These are phyloP conservation scores for Gephyroberyx darwinii DNA, from an alignment of 2,797 vertebrate genomes.

Conservation along the genomic window DNA sequence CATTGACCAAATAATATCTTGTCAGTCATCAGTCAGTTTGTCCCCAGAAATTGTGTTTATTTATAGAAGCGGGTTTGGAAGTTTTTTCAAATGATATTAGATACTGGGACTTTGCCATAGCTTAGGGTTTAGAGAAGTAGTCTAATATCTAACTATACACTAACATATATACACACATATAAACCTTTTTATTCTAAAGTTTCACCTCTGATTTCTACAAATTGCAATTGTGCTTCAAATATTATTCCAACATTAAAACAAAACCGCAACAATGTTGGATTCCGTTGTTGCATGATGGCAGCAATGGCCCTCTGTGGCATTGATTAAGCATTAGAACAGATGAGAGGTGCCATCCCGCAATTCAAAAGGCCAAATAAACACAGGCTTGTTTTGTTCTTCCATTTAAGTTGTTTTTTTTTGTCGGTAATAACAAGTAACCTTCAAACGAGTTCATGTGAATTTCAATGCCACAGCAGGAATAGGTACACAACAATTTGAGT, in stretches of 20 bases:
- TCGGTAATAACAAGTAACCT: slow-evolving; percentile 38
- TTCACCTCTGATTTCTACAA: too few species aligned
- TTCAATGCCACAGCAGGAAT: slow-evolving; percentile 19
- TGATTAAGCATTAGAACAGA: not conserved
- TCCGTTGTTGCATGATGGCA: not conserved
- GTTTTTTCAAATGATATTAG: too few species aligned
- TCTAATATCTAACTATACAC: too few species aligned
- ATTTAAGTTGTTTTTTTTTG: slow-evolving; percentile 20
- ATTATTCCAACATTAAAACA: not conserved
- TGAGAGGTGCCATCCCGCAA: not conserved
- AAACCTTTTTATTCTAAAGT: too few species aligned
- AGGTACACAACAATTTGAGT: slow-evolving; percentile 39
- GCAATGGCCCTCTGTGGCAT: not conserved
- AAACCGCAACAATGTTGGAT: not conserved
- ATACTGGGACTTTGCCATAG: too few species aligned
- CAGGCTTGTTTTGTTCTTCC: slow-evolving; percentile 31
- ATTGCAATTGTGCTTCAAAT: not conserved
- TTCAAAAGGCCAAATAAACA: slow-evolving; percentile 36
- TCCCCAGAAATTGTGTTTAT: too few species aligned
- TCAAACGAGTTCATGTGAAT: slow-evolving; percentile 43
- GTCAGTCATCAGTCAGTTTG: too few species aligned
- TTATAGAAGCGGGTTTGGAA: too few species aligned
- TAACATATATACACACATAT: too few species aligned
- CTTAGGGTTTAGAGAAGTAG: too few species aligned
- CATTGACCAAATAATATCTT: too few species aligned